Conservation (phyloP, 2,797 vertebrate species). For the Eutrigla gurnardus region DNA sequence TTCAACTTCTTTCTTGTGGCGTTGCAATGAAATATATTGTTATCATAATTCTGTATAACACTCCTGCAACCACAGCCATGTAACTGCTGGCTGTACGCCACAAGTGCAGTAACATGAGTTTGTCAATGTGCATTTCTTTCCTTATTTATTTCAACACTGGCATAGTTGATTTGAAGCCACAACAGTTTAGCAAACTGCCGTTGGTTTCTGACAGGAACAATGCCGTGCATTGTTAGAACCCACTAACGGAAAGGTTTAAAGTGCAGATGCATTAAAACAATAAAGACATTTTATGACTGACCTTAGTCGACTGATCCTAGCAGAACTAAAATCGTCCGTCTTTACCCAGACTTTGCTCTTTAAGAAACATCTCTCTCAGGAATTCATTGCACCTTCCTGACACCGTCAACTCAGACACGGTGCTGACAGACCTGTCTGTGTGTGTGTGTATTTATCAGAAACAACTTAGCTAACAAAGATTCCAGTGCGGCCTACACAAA, state of each 20-base stretch:
- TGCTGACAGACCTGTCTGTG: background rate
- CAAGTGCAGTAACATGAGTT: background rate
- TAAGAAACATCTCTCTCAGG: background rate
- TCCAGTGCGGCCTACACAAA: constrained; percentile 10
- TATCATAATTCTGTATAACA: constrained; percentile 14
- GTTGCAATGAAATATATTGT: constrained; percentile 1
- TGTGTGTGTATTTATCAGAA: background rate
- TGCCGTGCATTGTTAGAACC: constrained; percentile 13
- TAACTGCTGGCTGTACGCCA: background rate
- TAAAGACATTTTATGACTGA: constrained; percentile 53
- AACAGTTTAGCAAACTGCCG: constrained; percentile 14
- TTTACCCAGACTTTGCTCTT: constrained; percentile 28
- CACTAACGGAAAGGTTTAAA: constrained; percentile 40
- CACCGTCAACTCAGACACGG: background rate
- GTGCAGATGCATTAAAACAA: constrained; percentile 57
- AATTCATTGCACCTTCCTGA: background rate
- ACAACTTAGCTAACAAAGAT: constrained; percentile 4
- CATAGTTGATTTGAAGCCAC: constrained; percentile 6
- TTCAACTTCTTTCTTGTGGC: background rate
- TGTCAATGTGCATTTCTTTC: background rate
- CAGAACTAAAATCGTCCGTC: constrained; percentile 7
- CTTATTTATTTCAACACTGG: constrained; percentile 16
- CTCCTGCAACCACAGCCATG: constrained; percentile 6
- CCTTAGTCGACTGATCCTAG: background rate
- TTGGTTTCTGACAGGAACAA: constrained; percentile 23